Percentiles rank a stretch among this genome's conserved stretches.
Conservation (phyloP, 2,888 invertebrate genomes). For the Saturnia japonica region DNA sequence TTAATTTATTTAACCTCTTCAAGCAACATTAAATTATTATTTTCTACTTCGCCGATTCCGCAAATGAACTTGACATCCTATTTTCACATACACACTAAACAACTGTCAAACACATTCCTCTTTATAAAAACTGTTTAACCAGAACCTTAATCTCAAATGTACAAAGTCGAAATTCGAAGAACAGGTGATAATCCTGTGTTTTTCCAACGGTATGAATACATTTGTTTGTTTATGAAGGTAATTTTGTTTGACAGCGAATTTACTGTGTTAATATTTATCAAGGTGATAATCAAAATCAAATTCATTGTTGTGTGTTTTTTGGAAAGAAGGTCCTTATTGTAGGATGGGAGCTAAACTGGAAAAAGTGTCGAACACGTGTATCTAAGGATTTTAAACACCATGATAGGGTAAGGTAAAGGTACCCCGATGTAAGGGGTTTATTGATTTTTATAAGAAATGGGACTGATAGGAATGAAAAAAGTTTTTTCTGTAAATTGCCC, state of each 20-base stretch:
- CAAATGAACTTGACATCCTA: slow-evolving; percentile 43
- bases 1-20: background rate
- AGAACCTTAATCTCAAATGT: background rate
- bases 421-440: too few relatives aligned
- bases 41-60: slow-evolving; percentile 33
- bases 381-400: too few relatives aligned
- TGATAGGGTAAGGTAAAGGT: too few relatives aligned
- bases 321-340: too few relatives aligned
- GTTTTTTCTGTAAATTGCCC: too few relatives aligned
- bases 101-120: slow-evolving; percentile 8
- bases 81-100: slow-evolving; percentile 32
- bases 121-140: background rate
- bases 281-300: slow-evolving; percentile 8
- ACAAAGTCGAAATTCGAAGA: slow-evolving; percentile 6
- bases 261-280: slow-evolving; percentile 19
- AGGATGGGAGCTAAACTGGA: too few relatives aligned
- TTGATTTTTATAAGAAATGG: too few relatives aligned
- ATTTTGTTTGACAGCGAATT: slow-evolving; percentile 14
- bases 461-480: too few relatives aligned
- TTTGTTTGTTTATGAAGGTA: slow-evolving; percentile 10
- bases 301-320: background rate
- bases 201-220: background rate
- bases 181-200: background rate
- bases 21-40: slow-evolving; percentile 34
- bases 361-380: too few relatives aligned